Percentiles rank a stretch among this genome's conserved stretches.
phyloP scores from a whole-genome alignment of 2,113 vertebrate species.

The Balaeniceps rex region DNA sequence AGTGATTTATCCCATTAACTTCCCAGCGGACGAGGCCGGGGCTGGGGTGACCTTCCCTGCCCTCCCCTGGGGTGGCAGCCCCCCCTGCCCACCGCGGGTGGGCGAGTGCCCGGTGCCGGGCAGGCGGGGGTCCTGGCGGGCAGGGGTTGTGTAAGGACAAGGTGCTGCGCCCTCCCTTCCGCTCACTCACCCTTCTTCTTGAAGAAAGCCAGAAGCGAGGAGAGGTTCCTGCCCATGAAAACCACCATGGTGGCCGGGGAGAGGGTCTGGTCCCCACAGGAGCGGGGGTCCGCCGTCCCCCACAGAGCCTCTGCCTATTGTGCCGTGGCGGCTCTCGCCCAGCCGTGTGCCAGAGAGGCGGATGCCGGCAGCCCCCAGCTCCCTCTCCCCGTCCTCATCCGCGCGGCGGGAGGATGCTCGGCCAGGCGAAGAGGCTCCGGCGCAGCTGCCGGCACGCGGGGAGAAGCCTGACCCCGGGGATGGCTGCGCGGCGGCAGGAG shows the following conservation, averaged over 20 bases:
- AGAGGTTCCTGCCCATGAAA: conserved; percentile 85
- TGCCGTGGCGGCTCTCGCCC: neutral
- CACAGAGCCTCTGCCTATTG: neutral
- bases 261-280: neutral
- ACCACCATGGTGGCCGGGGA: conserved; percentile 81
- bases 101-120: neutral
- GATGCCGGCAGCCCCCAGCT: neutral
- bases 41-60: neutral
- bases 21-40: neutral
- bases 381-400: neutral
- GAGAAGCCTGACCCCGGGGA: neutral
- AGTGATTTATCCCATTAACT: neutral
- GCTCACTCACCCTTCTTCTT: conserved; percentile 91
- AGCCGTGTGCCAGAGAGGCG: neutral
- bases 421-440: neutral
- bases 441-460: neutral
- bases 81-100: neutral
- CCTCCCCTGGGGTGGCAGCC: neutral
- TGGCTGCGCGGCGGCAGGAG: neutral
- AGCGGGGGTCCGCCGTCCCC: neutral
- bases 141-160: conserved; percentile 28
- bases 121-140: neutral
- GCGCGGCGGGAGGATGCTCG: neutral
- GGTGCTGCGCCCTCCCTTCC: neutral
- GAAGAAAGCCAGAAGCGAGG: conserved; percentile 84